Conservation (phyloP, 2,797 vertebrate species). For the Allobates femoralis region DNA sequence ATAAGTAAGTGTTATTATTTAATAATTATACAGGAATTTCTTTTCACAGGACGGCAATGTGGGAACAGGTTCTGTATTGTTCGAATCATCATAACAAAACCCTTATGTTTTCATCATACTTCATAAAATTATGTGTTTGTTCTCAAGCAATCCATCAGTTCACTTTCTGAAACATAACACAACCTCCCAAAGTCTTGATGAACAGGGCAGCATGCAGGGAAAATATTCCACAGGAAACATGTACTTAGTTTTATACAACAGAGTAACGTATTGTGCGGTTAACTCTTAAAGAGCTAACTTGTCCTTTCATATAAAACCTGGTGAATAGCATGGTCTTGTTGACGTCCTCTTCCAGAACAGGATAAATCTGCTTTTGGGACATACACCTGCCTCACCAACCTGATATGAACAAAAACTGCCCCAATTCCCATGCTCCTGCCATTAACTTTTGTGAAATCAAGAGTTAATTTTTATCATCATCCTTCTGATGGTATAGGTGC, state of each 20-base stretch:
- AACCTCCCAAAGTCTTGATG: conserved; percentile 61
- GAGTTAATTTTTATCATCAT: too few relatives aligned
- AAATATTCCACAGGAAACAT: conserved; percentile 41
- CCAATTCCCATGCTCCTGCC: too few relatives aligned
- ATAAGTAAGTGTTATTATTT: conserved; percentile 86
- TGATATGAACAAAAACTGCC: too few relatives aligned
- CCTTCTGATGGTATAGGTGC: too few relatives aligned
- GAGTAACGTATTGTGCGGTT: conserved; percentile 21
- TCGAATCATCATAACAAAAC: conserved; percentile 71
- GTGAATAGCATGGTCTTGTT: too few relatives aligned
- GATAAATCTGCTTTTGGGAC: too few relatives aligned
- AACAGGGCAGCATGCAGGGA: conserved; percentile 40
- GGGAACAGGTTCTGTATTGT: conserved; percentile 73
- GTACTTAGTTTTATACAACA: conserved; percentile 33
- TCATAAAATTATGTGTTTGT: conserved; percentile 71
- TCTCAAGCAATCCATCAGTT: conserved; percentile 65
- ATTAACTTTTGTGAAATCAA: too few relatives aligned
- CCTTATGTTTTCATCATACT: conserved; percentile 70
- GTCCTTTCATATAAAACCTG: too few relatives aligned
- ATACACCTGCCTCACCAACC: too few relatives aligned
- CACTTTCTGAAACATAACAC: conserved; percentile 69
- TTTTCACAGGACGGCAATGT: conserved; percentile 75
- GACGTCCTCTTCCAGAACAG: too few relatives aligned
- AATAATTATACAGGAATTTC: conserved; percentile 81
- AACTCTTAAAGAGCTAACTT: conserved; percentile 13